These are phyloP conservation scores for Isaurus tuberculatus DNA, from an alignment of 92 coral and sea anemone species.

Conservation along the genomic window DNA sequence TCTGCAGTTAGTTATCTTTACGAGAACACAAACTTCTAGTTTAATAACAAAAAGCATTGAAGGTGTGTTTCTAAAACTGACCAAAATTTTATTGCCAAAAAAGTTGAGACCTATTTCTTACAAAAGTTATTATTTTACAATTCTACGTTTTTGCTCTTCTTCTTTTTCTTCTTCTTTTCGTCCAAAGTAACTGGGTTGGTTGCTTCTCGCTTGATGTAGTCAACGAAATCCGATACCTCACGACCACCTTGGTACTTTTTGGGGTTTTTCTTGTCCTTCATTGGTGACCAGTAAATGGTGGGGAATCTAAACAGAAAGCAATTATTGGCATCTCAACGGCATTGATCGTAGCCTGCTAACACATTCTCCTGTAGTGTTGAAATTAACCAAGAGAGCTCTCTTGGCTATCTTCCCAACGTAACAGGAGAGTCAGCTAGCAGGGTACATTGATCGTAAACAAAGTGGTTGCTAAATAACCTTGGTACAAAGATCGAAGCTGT, in stretches of 20 bases:
- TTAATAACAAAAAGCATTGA: not conserved
- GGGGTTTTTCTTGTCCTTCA: slow-evolving; percentile 81
- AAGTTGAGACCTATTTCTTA: slow-evolving; percentile 7
- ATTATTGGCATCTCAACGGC: not conserved
- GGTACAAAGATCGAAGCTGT: too few species aligned
- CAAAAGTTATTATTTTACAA: slow-evolving; percentile 40
- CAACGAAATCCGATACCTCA: slow-evolving; percentile 84
- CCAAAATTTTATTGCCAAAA: slow-evolving; percentile 38
- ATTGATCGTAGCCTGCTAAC: not conserved
- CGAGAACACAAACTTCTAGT: not conserved
- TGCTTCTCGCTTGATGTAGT: slow-evolving; percentile 85
- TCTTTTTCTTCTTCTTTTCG: slow-evolving; percentile 70
- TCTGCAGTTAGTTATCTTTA: not conserved
- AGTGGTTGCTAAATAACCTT: too few species aligned
- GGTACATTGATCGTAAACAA: too few species aligned
- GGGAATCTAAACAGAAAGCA: slow-evolving; percentile 74
- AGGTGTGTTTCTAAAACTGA: not conserved
- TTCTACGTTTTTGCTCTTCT: slow-evolving; percentile 54
- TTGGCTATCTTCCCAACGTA: too few species aligned
- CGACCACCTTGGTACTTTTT: slow-evolving; percentile 87
- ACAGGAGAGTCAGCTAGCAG: too few species aligned
- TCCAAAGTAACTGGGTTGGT: slow-evolving; percentile 71
- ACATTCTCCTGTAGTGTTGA: not conserved
- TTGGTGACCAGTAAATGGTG: slow-evolving; percentile 94
- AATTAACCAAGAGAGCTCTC: not conserved